Conservation (phyloP, 2,797 vertebrate genomes). For the Scomberomorus guttatus region DNA sequence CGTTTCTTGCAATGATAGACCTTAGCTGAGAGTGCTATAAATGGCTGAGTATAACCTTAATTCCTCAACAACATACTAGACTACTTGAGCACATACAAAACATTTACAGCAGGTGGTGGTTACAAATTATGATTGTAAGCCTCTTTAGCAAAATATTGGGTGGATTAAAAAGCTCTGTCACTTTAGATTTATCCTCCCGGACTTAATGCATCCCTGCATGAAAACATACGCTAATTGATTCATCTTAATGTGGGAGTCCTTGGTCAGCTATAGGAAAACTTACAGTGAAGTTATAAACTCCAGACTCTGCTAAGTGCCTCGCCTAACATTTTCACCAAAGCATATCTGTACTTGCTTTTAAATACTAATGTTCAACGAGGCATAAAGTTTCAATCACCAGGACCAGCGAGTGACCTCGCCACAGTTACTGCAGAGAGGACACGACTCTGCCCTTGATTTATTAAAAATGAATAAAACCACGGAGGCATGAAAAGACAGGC, state of each 20-base stretch:
- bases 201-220: constrained; percentile 1
- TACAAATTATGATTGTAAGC: neutral
- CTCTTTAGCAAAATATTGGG: neutral
- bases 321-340: constrained; percentile 43
- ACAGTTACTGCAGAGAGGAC: constrained; percentile 44
- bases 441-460: constrained; percentile 59
- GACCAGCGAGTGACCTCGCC: constrained; percentile 49
- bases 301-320: constrained; percentile 13
- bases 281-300: neutral
- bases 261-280: constrained; percentile 2
- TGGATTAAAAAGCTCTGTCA: neutral
- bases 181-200: constrained; percentile 1
- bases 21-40: neutral
- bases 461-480: constrained; percentile 68
- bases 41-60: neutral
- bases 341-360: constrained; percentile 41
- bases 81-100: neutral
- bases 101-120: neutral
- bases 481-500: constrained; percentile 66
- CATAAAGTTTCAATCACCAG: constrained; percentile 53
- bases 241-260: constrained; percentile 6
- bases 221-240: constrained; percentile 17
- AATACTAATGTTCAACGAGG: constrained; percentile 59
- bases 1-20: neutral
- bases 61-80: neutral